phyloP scores from a whole-genome alignment of 2,797 vertebrate genomes.

The Chaetophractus vellerosus region DNA sequence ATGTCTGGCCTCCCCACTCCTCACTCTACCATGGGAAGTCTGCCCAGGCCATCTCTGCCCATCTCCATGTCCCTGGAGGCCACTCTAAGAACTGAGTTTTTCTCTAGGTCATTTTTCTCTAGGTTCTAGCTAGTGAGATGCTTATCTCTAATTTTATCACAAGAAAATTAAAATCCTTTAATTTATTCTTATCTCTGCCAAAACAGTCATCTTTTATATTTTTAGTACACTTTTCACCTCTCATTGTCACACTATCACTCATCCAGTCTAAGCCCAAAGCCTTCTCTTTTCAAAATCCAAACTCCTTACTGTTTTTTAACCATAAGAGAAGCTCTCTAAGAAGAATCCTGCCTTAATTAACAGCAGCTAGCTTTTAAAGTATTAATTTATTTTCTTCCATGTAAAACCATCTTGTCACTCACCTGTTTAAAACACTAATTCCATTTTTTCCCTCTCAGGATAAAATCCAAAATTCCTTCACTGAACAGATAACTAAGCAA shows the following conservation, averaged over 20 bases:
- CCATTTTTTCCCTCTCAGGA: background rate
- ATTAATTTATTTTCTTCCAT: background rate
- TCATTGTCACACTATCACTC: background rate
- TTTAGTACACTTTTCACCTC: background rate
- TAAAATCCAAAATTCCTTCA: slow-evolving; percentile 40
- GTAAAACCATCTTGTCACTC: background rate
- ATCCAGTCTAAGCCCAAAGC: background rate
- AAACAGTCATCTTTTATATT: background rate
- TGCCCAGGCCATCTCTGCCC: background rate
- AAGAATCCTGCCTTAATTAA: background rate
- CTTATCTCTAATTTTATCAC: background rate
- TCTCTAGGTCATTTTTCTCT: background rate
- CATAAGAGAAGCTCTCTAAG: background rate
- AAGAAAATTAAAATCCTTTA: background rate
- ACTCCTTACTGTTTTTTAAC: background rate
- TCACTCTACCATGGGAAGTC: background rate
- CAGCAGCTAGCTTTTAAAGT: slow-evolving; percentile 20
- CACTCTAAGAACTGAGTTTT: background rate
- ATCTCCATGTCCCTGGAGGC: background rate
- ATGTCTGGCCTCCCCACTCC: background rate
- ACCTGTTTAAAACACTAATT: slow-evolving; percentile 7
- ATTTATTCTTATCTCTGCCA: background rate
- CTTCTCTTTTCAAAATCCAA: background rate
- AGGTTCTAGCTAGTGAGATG: background rate
- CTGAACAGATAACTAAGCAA: slow-evolving; percentile 10